A percentile compares a stretch with the other conserved stretches of the same genome.
Conservation (phyloP, 2,797 vertebrate genomes). For the Thripadectes ignobilis region DNA sequence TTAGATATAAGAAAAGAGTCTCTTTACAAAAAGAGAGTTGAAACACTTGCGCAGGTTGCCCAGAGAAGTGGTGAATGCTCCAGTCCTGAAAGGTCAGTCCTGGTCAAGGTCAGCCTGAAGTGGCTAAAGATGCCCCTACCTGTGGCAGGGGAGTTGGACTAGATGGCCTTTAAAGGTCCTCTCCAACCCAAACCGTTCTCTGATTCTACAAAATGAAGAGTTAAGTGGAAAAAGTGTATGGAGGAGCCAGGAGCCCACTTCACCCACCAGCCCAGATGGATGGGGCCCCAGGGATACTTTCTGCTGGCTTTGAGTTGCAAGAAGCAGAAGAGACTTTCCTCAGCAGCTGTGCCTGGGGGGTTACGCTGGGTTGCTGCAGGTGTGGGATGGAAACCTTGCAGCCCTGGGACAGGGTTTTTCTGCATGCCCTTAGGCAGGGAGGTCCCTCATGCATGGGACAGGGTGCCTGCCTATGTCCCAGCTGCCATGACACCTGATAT, state of each 20-base stretch:
- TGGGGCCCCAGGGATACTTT: not conserved
- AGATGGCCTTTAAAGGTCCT: not conserved
- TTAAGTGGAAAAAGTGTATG: not conserved
- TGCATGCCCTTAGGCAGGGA: fast-evolving
- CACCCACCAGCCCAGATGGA: not conserved
- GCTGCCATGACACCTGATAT: not conserved
- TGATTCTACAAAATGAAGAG: not conserved
- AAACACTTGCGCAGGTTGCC: not conserved
- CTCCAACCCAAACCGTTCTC: not conserved
- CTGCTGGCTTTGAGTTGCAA: not conserved
- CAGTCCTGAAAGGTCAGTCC: not conserved
- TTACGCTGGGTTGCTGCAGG: not conserved
- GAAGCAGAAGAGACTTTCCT: not conserved
- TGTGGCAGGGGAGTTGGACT: not conserved
- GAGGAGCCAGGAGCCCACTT: not conserved
- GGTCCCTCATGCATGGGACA: not conserved
- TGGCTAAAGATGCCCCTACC: not conserved
- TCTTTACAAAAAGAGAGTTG: not conserved
- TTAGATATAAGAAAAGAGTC: not conserved
- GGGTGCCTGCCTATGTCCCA: not conserved
- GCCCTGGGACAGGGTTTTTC: not conserved
- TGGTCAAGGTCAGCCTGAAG: not conserved
- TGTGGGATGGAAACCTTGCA: not conserved
- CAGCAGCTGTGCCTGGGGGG: not conserved
- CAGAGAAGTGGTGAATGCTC: not conserved